Base-by-base conservation (phyloP, 2,113 vertebrate species). In the Podocnemis expansa region DNA sequence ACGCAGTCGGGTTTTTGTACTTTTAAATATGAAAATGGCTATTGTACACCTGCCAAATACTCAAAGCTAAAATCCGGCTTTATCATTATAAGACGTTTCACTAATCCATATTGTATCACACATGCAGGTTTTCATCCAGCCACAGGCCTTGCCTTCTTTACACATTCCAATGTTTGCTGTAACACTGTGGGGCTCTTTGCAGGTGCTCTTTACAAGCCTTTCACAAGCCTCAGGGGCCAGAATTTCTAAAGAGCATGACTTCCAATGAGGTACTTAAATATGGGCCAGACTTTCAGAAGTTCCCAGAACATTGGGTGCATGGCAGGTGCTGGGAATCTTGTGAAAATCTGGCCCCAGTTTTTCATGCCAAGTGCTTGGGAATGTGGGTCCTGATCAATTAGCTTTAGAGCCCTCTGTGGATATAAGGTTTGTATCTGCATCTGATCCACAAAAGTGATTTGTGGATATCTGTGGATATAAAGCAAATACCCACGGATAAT, bases 1-100 rank as follows among this genome's bases (percentile, higher is more conserved):
- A 92, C 63, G 11, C 51, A 73, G 78, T 0, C 43, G 90, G 89
- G 85, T 43, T 11, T 94, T 89, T 88, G 89, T 56, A 52, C 2
- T 34, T n/a, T 63, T 94, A 96, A 91, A 94, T 94, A 4, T 6
- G 92, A 80, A 94, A 96, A 97, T 83, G 84, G 95, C 78, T 78
- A 17, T 83, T 81, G 87, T 88, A 82, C 54, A 85, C 89, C 67
- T 92, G 87, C 95, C 95, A 96, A 58, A 78, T 82, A 19, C 4
- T 31, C 89, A 78, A 17, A 86, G 27, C 89, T 84, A 82, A 3
- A 55, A 76, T 41, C 78, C 78, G 84, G 88, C 78, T 81, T 80
- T 4, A 84, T 58, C 83, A 16, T 17, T 3, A 49, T 1, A 19
- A 88, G 55, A 75, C 0, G 1, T 31, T 87, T 80, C 47, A 92